phyloP scores from a whole-genome alignment of 2,888 invertebrate species.

The Synergus japonicus region DNA sequence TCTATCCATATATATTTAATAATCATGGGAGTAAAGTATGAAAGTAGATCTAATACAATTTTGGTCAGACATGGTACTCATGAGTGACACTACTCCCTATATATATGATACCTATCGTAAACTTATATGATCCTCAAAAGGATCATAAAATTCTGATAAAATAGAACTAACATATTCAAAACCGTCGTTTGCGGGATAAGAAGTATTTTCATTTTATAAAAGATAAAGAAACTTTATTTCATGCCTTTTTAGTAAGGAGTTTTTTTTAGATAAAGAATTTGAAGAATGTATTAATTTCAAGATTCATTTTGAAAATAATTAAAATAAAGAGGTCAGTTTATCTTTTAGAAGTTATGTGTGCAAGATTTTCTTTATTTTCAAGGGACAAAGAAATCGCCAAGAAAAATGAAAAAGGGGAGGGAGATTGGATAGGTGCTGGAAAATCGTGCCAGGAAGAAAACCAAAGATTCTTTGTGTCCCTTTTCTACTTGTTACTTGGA shows the following conservation, averaged over 20 bases:
- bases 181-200: neutral
- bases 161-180: neutral
- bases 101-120: neutral
- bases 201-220: neutral
- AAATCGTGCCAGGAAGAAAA: no score
- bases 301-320: no score
- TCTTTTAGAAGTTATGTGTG: no score
- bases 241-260: neutral
- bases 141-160: conserved; percentile 9
- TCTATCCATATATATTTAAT: no score
- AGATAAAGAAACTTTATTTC: neutral
- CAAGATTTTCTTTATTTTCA: no score
- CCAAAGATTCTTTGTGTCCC: no score
- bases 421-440: no score
- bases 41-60: neutral
- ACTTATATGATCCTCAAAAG: neutral
- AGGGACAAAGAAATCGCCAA: no score
- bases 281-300: neutral
- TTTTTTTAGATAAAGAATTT: neutral
- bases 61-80: neutral
- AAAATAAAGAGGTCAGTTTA: no score
- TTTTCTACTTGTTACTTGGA: no score
- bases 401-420: no score
- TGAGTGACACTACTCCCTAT: neutral
- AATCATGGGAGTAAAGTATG: no score